Evolutionary conservation across 92 coral and sea anemone genomes (phyloP), one percentile per base, ranked within the genome.

Genomic region (Bergia puertoricense): DNA sequence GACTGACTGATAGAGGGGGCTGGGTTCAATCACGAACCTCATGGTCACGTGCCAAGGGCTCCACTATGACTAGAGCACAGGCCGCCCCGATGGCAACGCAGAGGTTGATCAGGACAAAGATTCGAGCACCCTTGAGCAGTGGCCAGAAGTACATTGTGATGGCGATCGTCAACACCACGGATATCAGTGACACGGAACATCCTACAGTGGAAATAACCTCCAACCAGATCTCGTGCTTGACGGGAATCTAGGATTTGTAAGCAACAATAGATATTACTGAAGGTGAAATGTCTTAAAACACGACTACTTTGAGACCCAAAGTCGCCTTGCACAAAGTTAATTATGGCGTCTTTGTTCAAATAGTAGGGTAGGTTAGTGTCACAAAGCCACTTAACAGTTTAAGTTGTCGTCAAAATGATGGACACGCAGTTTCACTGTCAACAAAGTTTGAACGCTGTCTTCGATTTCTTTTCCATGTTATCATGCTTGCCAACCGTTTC

Each of bases 51-150:
- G 91, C 91, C n/a, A 85, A 82, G 13, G 88, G 88, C 75, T 89
- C 91, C 6, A 85, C 80, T 20, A 89, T 59, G 2, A 88, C 56
- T 16, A 89, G 73, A 20, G 86, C 86, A 43, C 86, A 82, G 23
- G 86, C 74, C 39, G 86, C 79, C 15, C 91, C 91, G 81, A 89
- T 89, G 16, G 91, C 91, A 37, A 84, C 72, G 44, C 91, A 89
- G 10, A 89, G 79, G 78, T 88, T 89, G 20, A 89, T 74, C 37
- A 89, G 65, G 11, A 89, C 89, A 68, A 84, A 48, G 15, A 88
- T 54, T 59, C 91, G 91, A 48, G 91, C 51, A 14, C 88, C 86
- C 51, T 84, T 89, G 36, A 89, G 71, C 75, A 84, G 67, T 11
- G 56, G 56, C 91, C 91, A 85, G 71, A 67, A 89, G 37, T 80